Evolutionary conservation across 2,113 vertebrate species (phyloP).

Genomic region (Rhabdornis inornatus): DNA sequence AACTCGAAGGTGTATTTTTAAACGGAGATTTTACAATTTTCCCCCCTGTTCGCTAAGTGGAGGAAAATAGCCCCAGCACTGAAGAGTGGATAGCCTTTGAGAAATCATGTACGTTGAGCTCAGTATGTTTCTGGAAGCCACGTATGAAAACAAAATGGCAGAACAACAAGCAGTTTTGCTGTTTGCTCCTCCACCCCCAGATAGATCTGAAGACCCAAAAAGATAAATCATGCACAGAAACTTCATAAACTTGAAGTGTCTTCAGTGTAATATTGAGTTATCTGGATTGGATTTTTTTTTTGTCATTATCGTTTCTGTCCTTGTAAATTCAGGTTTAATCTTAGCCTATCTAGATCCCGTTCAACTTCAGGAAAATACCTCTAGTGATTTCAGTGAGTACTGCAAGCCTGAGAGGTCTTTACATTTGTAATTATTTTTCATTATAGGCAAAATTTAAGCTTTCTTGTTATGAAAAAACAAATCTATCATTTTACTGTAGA

Average conservation of each 20-base stretch:
- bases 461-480: not conserved
- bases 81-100: not conserved
- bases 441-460: not conserved
- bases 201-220: not conserved
- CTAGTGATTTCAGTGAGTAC: not conserved
- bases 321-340: not conserved
- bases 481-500: not conserved
- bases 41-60: not conserved
- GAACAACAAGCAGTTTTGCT: not conserved
- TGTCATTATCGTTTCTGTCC: not conserved
- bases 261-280: not conserved
- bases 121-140: not conserved
- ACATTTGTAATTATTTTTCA: not conserved
- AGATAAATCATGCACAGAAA: not conserved
- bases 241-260: not conserved
- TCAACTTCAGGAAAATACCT: not conserved
- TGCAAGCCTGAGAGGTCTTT: not conserved
- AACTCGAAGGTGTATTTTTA: not conserved
- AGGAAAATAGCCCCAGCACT: accelerated
- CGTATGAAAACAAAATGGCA: not conserved
- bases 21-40: not conserved
- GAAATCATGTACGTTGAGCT: not conserved
- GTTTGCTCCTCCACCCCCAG: not conserved
- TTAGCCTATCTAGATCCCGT: not conserved
- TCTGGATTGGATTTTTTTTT: accelerated